Evolutionary conservation across 2,113 vertebrate genomes (phyloP).

Genomic region (Plestiodon gilberti): DNA sequence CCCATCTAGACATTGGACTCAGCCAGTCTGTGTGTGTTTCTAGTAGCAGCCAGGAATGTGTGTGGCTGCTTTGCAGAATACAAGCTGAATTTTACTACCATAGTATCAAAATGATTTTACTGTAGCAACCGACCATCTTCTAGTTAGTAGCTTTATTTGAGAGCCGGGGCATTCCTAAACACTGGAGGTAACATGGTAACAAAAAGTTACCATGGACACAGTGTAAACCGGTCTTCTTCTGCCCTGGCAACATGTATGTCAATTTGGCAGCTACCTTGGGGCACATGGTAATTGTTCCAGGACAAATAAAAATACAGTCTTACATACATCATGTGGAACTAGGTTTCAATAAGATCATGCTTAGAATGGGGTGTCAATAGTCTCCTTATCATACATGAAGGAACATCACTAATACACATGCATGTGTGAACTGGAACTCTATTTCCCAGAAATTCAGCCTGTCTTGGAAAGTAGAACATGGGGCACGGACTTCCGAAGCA

Average conservation of each 20-base stretch:
- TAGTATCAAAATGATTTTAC: no score
- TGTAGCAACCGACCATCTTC: no score
- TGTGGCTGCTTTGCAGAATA: no score
- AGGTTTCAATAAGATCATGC: background rate
- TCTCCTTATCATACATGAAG: constrained; percentile 12
- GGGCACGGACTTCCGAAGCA: background rate
- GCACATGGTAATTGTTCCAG: background rate
- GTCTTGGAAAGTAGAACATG: background rate
- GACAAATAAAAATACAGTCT: background rate
- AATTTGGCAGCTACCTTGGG: background rate
- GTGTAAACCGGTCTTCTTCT: background rate
- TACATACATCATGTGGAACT: background rate
- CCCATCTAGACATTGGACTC: no score
- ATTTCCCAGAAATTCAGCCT: background rate
- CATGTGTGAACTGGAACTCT: fast-evolving
- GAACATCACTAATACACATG: fast-evolving
- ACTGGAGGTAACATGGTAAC: no score
- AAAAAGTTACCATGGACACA: background rate
- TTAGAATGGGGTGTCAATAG: background rate
- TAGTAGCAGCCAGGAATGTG: no score
- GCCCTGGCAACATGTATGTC: background rate
- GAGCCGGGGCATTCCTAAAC: background rate
- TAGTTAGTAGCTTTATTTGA: background rate
- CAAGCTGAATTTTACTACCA: no score
- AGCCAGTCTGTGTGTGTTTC: no score